A percentile compares a stretch with the other conserved stretches of the same genome.
Conservation (phyloP, 2,797 vertebrate species). For the Cossypha polioptera region DNA sequence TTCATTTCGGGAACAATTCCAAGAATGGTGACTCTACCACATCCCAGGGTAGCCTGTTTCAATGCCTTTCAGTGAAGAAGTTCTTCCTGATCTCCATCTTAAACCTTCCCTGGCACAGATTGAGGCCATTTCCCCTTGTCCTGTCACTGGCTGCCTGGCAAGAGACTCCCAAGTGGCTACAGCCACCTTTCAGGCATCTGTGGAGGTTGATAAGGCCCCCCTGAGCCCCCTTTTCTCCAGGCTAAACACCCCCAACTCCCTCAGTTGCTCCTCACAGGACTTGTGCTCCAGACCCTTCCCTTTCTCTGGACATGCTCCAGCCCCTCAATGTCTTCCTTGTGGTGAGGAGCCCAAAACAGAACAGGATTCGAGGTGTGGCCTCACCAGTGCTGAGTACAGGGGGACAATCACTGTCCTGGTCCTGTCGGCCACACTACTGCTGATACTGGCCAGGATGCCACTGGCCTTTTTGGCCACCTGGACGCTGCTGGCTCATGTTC, state of each 20-base stretch:
- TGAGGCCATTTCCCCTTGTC: neutral
- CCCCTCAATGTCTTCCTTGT: no score
- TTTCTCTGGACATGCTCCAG: rapidly evolving
- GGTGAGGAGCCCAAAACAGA: no score
- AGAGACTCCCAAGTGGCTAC: neutral
- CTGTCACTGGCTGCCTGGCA: neutral
- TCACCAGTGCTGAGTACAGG: no score
- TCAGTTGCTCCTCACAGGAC: neutral
- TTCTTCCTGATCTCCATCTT: neutral
- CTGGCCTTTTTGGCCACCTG: no score
- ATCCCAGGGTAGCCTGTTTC: neutral
- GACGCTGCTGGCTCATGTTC: no score
- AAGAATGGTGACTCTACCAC: neutral
- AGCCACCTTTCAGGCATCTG: rapidly evolving
- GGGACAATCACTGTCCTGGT: no score
- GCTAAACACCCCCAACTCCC: neutral
- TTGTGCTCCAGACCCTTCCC: neutral
- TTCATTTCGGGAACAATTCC: neutral
- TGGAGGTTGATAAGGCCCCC: rapidly evolving
- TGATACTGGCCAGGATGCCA: no score
- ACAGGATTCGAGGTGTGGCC: no score
- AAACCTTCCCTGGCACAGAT: neutral
- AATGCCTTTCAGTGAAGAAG: neutral
- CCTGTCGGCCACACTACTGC: no score
- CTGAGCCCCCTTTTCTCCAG: neutral